Percentiles rank a stretch among this genome's conserved stretches.
These are phyloP conservation scores for Teinopalpus imperialis DNA, from an alignment of 2,888 invertebrate species.

Conservation along the genomic window DNA sequence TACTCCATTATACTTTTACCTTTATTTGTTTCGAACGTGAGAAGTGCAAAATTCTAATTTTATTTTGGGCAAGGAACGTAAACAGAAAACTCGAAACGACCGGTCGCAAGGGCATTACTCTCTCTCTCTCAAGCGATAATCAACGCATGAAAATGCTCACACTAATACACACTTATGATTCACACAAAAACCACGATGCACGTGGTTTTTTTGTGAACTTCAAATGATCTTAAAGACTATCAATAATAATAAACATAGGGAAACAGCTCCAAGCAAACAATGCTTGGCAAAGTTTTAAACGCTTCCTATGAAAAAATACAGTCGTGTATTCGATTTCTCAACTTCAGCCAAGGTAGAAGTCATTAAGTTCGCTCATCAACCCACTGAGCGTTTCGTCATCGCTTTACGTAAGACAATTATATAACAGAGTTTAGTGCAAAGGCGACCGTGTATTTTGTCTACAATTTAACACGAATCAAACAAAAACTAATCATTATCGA, in stretches of 20 bases:
- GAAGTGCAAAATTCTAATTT: conserved; percentile 39
- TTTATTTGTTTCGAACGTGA: conserved; percentile 22
- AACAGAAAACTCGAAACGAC: conserved; percentile 58
- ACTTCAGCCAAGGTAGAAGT: conserved; percentile 47
- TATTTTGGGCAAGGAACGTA: conserved; percentile 58
- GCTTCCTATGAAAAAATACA: conserved; percentile 22
- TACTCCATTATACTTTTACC: conserved; percentile 28
- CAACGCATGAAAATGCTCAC: conserved; percentile 34
- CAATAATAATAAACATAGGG: conserved; percentile 9
- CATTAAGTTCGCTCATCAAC: conserved; percentile 56
- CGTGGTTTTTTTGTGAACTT: too few relatives aligned
- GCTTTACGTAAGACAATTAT: conserved; percentile 68
- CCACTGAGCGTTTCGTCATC: conserved; percentile 57
- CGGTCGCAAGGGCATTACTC: conserved; percentile 70
- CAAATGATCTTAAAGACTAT: background rate
- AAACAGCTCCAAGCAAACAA: conserved; percentile 16
- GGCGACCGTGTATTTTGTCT: conserved; percentile 27
- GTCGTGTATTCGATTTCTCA: conserved; percentile 28
- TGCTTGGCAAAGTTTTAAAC: conserved; percentile 7
- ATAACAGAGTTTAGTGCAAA: conserved; percentile 44
- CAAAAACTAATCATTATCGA: background rate
- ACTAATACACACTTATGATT: conserved; percentile 27
- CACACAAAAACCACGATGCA: too few relatives aligned
- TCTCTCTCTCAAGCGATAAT: conserved; percentile 45
- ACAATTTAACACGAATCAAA: conserved; percentile 13